Evolutionary conservation across 2,888 invertebrate genomes (phyloP).

Genomic region (Camptogramma bilineatum): DNA sequence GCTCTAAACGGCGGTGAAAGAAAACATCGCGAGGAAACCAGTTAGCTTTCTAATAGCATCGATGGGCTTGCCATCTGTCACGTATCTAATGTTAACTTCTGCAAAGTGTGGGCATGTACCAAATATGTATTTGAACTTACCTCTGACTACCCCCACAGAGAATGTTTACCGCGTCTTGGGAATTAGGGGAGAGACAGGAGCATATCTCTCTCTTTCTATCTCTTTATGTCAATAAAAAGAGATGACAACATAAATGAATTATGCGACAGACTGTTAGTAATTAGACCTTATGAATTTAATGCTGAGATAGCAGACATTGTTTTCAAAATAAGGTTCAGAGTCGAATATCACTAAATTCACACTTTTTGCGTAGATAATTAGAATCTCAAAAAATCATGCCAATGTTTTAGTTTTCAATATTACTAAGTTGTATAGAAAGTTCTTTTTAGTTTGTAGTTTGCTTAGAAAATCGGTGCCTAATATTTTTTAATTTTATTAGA

Average conservation of each 20-base stretch:
- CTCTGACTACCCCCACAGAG: too few species aligned
- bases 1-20: too few species aligned
- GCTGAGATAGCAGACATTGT: neutral
- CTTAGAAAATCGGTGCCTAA: constrained; percentile 75
- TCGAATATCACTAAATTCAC: constrained; percentile 29
- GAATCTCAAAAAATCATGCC: constrained; percentile 42
- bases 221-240: neutral
- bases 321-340: constrained; percentile 52
- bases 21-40: too few species aligned
- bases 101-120: too few species aligned
- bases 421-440: constrained; percentile 46
- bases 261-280: neutral
- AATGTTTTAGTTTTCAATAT: constrained; percentile 41
- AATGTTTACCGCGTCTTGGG: too few species aligned
- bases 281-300: neutral
- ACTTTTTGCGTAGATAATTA: constrained; percentile 42
- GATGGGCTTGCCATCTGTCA: too few species aligned
- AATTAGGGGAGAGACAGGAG: too few species aligned
- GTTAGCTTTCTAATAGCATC: too few species aligned
- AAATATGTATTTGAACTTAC: too few species aligned
- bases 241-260: neutral
- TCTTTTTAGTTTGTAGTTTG: constrained; percentile 65
- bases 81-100: too few species aligned
- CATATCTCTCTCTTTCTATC: too few species aligned
- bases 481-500: constrained; percentile 54